phyloP scores from a whole-genome alignment of 2,113 vertebrate species.

The Plectropomus leopardus region DNA sequence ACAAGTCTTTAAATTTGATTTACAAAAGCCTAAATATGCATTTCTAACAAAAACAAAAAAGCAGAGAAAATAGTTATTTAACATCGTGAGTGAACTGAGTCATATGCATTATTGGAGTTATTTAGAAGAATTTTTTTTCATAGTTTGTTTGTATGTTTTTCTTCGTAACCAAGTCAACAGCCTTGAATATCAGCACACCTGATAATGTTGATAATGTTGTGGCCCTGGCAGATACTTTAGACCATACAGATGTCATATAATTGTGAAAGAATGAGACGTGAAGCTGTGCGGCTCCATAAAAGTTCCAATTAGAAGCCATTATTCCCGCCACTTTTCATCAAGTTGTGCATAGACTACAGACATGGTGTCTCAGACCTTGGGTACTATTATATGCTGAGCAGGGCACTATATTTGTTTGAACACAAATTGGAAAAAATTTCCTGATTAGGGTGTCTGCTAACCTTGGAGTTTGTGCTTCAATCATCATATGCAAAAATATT shows the following conservation, averaged over 20 bases:
- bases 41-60: not conserved
- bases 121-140: not conserved
- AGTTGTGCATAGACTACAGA: not conserved
- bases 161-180: not conserved
- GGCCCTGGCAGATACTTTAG: slow-evolving; percentile 34
- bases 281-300: slow-evolving; percentile 6
- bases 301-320: not conserved
- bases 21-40: not conserved
- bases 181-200: slow-evolving; percentile 17
- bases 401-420: not conserved
- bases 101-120: not conserved
- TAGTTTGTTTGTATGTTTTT: not conserved
- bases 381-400: not conserved
- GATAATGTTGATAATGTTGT: slow-evolving; percentile 28
- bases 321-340: not conserved
- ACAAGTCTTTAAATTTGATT: slow-evolving; percentile 1
- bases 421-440: not conserved
- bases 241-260: slow-evolving; percentile 19
- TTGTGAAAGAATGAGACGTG: slow-evolving; percentile 12
- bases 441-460: not conserved
- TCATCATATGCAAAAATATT: slow-evolving; percentile 21
- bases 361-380: not conserved
- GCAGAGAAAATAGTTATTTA: not conserved
- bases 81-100: not conserved
- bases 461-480: not conserved